Percentiles rank a stretch among this genome's conserved stretches.
These are phyloP conservation scores for Ciconia maguari DNA, from an alignment of 2,113 vertebrate species.

Conservation along the genomic window DNA sequence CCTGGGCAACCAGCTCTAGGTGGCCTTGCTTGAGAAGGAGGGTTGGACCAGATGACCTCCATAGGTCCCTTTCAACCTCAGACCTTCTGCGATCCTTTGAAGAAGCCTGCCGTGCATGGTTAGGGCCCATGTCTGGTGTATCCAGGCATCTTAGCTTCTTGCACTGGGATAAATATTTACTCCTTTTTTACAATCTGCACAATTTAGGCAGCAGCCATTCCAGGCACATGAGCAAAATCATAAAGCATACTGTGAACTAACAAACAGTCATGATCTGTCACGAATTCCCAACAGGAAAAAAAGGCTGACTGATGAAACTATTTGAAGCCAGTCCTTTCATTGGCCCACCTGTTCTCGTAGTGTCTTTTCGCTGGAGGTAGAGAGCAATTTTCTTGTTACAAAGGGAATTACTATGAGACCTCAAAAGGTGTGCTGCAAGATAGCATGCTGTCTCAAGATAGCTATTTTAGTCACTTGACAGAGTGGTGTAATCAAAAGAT, in stretches of 20 bases:
- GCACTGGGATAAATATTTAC: not conserved
- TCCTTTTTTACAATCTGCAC: fast-evolving
- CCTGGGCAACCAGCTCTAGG: not conserved
- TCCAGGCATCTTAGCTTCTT: not conserved
- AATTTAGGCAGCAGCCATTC: not conserved
- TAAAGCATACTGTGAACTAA: not conserved
- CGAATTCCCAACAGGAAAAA: not conserved
- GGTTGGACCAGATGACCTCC: not conserved
- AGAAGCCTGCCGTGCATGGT: not conserved
- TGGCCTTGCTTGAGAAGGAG: fast-evolving
- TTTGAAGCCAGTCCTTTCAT: not conserved
- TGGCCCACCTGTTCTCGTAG: not conserved
- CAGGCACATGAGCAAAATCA: not conserved
- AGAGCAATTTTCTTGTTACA: slow-evolving; percentile 3
- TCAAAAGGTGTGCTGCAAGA: slow-evolving; percentile 4
- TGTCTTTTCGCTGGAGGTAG: not conserved
- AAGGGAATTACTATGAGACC: not conserved
- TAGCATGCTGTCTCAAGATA: slow-evolving; percentile 40
- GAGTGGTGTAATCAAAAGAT: slow-evolving; percentile 44
- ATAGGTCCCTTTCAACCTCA: not conserved
- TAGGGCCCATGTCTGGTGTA: not conserved
- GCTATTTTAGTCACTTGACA: slow-evolving; percentile 31
- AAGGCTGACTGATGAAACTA: not conserved
- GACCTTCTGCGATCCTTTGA: not conserved
- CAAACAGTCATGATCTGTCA: not conserved